Evolutionary conservation across 2,888 invertebrate species (phyloP).

Genomic region (Agriopis aurantiaria): DNA sequence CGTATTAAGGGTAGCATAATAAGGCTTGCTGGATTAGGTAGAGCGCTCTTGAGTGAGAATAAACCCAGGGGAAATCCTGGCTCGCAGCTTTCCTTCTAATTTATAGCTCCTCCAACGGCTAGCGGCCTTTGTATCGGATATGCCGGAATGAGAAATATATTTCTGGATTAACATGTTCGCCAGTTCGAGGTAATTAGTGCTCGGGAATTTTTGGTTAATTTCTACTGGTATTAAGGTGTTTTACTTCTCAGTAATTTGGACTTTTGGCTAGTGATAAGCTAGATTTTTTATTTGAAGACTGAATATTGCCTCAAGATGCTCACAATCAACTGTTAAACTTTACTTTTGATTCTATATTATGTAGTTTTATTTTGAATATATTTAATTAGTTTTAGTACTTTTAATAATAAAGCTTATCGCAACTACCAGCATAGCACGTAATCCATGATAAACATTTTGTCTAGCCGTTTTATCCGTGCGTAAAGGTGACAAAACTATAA

Average conservation of each 20-base stretch:
- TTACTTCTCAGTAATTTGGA: neutral
- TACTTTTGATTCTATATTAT: too few relatives aligned
- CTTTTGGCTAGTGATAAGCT: neutral
- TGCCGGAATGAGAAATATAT: slow-evolving; percentile 81
- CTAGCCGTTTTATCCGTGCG: too few relatives aligned
- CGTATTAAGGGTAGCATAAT: slow-evolving; percentile 86
- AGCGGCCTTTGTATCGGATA: slow-evolving; percentile 85
- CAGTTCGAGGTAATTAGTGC: slow-evolving; percentile 76
- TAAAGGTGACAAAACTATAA: too few relatives aligned
- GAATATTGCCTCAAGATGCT: too few relatives aligned
- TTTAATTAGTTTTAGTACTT: too few relatives aligned
- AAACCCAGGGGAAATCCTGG: slow-evolving; percentile 86
- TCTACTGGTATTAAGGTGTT: slow-evolving; percentile 32
- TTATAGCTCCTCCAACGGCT: slow-evolving; percentile 83
- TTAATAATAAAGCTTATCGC: too few relatives aligned
- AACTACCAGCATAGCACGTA: too few relatives aligned
- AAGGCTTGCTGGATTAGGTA: slow-evolving; percentile 86
- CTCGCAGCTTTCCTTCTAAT: slow-evolving; percentile 84
- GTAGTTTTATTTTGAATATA: too few relatives aligned
- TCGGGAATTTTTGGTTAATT: slow-evolving; percentile 59
- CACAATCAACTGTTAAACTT: too few relatives aligned
- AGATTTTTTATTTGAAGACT: too few relatives aligned
- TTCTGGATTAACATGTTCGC: slow-evolving; percentile 82
- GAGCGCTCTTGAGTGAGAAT: slow-evolving; percentile 85
- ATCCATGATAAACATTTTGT: too few relatives aligned